Conservation (phyloP, 2,113 vertebrate genomes). For the Solenodon paradoxus region DNA sequence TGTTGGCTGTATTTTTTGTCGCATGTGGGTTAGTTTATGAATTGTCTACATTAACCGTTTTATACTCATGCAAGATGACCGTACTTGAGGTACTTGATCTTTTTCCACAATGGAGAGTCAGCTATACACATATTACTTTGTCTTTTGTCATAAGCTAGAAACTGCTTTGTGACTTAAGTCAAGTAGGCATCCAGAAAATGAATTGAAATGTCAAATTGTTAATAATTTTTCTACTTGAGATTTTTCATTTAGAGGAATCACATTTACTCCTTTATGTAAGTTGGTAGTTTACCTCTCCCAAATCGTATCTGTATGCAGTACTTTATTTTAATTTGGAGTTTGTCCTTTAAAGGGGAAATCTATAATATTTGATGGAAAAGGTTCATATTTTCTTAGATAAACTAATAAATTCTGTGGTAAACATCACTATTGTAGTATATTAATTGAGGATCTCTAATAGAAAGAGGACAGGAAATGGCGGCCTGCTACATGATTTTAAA, state of each 20-base stretch:
- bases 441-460: neutral
- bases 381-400: neutral
- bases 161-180: conserved; percentile 20
- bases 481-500: conserved; percentile 39
- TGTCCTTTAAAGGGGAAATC: conserved; percentile 5
- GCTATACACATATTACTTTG: neutral
- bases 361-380: neutral
- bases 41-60: conserved; percentile 27
- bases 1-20: conserved; percentile 8
- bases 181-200: conserved; percentile 9
- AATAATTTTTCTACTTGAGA: conserved; percentile 36
- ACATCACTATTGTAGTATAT: neutral
- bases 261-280: neutral
- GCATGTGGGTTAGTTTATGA: conserved; percentile 13
- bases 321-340: conserved; percentile 28
- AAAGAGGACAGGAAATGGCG: neutral
- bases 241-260: conserved; percentile 40
- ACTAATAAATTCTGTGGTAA: conserved; percentile 17
- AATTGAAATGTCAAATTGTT: conserved; percentile 11
- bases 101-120: neutral
- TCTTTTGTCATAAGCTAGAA: conserved; percentile 35
- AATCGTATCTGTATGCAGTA: neutral
- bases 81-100: neutral
- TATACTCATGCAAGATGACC: neutral
- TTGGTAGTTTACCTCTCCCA: neutral